Conservation (phyloP, 1,140 invertebrate genomes). For the Drosophila santomea region DNA sequence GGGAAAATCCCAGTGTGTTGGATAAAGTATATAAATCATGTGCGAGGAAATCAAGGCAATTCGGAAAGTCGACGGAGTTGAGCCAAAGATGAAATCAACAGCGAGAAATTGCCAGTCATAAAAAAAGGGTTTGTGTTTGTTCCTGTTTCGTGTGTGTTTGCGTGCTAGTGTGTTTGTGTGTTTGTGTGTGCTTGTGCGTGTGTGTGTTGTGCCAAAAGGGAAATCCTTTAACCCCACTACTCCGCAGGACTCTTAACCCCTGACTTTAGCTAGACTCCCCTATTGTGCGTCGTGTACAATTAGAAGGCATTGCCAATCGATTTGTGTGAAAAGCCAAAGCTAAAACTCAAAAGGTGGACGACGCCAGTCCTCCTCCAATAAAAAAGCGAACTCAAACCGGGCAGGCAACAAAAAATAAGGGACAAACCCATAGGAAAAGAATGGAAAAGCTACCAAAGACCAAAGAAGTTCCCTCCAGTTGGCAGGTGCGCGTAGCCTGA, state of each 20-base stretch:
- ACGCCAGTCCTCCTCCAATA: constrained; percentile 41
- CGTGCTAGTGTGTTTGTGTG: constrained; percentile 22
- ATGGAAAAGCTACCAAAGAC: constrained; percentile 42
- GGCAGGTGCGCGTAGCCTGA: constrained; percentile 75
- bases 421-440: constrained; percentile 22
- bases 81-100: constrained; percentile 82
- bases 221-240: constrained; percentile 24
- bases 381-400: constrained; percentile 18
- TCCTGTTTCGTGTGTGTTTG: constrained; percentile 34
- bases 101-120: constrained; percentile 81
- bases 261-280: constrained; percentile 43
- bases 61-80: constrained; percentile 64
- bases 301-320: constrained; percentile 82
- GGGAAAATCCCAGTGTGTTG: constrained; percentile 40
- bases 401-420: constrained; percentile 33
- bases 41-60: constrained; percentile 64
- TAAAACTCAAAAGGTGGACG: constrained; percentile 74
- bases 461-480: constrained; percentile 53
- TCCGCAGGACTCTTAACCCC: constrained; percentile 6
- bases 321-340: constrained; percentile 79
- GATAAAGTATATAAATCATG: constrained; percentile 70
- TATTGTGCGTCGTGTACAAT: constrained; percentile 72
- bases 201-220: constrained; percentile 65
- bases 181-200: constrained; percentile 36
- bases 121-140: constrained; percentile 75